These are phyloP conservation scores for Caenorhabditis remanei DNA, from an alignment of 1,140 invertebrate species.

Conservation along the genomic window DNA sequence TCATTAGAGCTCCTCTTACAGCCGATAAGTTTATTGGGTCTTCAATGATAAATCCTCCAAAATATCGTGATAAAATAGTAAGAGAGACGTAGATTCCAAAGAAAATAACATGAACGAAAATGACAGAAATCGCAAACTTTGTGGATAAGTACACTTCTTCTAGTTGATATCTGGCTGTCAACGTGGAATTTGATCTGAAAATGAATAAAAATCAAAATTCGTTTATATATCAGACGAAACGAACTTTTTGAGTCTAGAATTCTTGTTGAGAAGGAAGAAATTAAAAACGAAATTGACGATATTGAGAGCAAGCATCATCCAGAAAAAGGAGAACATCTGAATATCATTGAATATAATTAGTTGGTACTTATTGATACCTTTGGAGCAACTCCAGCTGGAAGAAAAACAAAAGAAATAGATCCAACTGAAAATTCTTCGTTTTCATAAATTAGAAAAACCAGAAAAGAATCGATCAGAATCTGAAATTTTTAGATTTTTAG, in stretches of 20 bases:
- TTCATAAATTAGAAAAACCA: background rate
- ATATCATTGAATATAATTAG: background rate
- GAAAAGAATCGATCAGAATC: background rate
- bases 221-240: background rate
- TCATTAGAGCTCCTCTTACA: background rate
- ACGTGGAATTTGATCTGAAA: background rate
- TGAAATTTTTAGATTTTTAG: background rate
- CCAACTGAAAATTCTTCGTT: background rate
- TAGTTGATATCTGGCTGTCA: background rate
- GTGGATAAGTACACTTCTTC: background rate
- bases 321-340: background rate
- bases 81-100: background rate
- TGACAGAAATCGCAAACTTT: background rate
- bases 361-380: background rate
- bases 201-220: background rate
- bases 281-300: background rate
- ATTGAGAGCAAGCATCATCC: background rate
- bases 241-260: background rate
- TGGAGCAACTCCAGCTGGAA: background rate
- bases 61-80: background rate
- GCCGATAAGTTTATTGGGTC: background rate
- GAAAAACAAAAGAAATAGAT: background rate
- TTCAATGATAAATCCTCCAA: background rate
- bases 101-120: background rate
- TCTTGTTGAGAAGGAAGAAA: background rate